phyloP scores from a whole-genome alignment of 2,888 invertebrate species.

The Nomada lathburiana region DNA sequence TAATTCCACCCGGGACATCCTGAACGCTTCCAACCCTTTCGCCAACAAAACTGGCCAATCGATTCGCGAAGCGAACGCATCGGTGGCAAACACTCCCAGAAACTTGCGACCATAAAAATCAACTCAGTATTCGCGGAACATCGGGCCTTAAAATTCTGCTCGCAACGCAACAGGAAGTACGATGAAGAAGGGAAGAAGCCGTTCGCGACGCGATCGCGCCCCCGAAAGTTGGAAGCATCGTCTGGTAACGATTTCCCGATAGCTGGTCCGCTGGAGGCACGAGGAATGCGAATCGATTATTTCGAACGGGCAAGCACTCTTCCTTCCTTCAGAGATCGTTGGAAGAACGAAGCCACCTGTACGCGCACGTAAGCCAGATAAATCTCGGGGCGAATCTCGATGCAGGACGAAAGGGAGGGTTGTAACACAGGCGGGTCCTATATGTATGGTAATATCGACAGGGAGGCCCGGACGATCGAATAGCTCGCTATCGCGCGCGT shows the following conservation, averaged over 20 bases:
- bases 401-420: constrained; percentile 60
- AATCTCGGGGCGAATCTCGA: constrained; percentile 70
- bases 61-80: too few species aligned
- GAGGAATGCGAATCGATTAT: constrained; percentile 56
- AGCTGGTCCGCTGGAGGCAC: constrained; percentile 27
- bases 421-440: constrained; percentile 74
- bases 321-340: constrained; percentile 44
- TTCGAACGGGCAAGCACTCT: constrained; percentile 45
- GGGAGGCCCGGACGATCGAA: constrained; percentile 73
- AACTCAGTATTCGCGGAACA: neutral
- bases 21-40: too few species aligned
- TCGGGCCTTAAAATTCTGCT: constrained; percentile 17
- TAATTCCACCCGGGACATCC: too few species aligned
- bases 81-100: too few species aligned
- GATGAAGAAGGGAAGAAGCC: neutral
- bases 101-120: neutral
- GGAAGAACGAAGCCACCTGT: constrained; percentile 68
- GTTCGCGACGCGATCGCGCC: constrained; percentile 19
- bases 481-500: constrained; percentile 70
- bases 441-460: constrained; percentile 80
- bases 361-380: constrained; percentile 68
- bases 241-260: constrained; percentile 52
- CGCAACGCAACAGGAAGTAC: constrained; percentile 12
- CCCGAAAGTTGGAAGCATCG: constrained; percentile 10
- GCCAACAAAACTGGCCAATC: too few species aligned